These are phyloP conservation scores for Calliopum simillimum DNA, from an alignment of 2,888 invertebrate species.

Conservation along the genomic window DNA sequence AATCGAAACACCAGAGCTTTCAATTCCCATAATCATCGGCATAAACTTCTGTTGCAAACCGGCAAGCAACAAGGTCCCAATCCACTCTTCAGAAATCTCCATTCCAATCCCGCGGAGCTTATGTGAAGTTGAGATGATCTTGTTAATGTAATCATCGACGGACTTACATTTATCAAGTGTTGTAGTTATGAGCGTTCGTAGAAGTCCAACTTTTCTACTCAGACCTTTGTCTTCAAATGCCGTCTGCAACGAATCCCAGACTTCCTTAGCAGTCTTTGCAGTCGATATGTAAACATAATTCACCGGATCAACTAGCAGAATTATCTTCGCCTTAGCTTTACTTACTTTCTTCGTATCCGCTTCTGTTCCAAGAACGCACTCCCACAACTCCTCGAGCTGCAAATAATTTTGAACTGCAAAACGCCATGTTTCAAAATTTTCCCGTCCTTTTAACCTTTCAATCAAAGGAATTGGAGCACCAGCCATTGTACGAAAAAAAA, in stretches of 20 bases:
- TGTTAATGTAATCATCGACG: constrained; percentile 5
- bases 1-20: constrained; percentile 36
- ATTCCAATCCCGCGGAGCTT: constrained; percentile 29
- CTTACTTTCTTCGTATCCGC: constrained; percentile 10
- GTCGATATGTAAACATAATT: constrained; percentile 38
- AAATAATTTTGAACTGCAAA: constrained; percentile 38
- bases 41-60: constrained; percentile 32
- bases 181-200: background rate
- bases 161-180: constrained; percentile 17
- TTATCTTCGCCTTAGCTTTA: constrained; percentile 35
- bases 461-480: no score
- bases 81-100: constrained; percentile 38
- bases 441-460: background rate
- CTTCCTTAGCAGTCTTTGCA: constrained; percentile 35
- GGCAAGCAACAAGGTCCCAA: constrained; percentile 34
- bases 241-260: constrained; percentile 39
- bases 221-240: constrained; percentile 39
- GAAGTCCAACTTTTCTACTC: no score
- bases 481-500: no score
- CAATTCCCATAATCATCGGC: constrained; percentile 40
- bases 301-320: no score
- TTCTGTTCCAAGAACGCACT: constrained; percentile 34
- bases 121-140: constrained; percentile 34
- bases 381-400: constrained; percentile 40
- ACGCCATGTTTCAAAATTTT: constrained; percentile 20